These are phyloP conservation scores for Polyommatus iphigenia DNA, from an alignment of 2,888 invertebrate genomes.

Conservation along the genomic window DNA sequence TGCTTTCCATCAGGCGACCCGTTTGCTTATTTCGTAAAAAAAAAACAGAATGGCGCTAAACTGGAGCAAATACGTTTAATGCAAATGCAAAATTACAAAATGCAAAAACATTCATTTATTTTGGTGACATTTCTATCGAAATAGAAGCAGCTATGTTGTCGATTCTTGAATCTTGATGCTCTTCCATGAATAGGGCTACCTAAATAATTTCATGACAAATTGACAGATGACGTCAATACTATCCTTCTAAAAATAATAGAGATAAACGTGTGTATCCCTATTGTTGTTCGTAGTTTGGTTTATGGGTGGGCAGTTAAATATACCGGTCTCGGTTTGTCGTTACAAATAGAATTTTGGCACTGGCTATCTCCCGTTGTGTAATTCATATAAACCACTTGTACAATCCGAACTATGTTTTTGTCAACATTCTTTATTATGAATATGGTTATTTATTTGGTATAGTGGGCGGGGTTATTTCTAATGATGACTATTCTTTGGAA, in stretches of 20 bases:
- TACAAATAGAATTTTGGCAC: constrained; percentile 80
- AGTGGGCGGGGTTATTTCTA: constrained; percentile 38
- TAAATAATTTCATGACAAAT: background rate
- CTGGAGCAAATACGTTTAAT: too few species aligned
- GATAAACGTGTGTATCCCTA: constrained; percentile 32
- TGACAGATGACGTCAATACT: background rate
- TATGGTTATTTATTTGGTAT: constrained; percentile 31
- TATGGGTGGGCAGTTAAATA: constrained; percentile 78
- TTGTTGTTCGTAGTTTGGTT: constrained; percentile 59
- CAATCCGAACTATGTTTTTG: constrained; percentile 63
- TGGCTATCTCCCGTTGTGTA: constrained; percentile 76
- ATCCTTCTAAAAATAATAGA: background rate
- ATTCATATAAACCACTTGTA: constrained; percentile 76
- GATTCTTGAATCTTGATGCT: too few species aligned
- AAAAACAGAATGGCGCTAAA: too few species aligned
- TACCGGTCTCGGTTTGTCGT: constrained; percentile 78
- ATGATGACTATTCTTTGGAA: background rate
- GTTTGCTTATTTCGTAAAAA: too few species aligned
- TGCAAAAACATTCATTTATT: too few species aligned
- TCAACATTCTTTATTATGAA: constrained; percentile 51
- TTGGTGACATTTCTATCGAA: background rate
- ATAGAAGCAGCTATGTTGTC: background rate
- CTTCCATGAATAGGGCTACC: background rate
- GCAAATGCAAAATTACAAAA: too few species aligned
- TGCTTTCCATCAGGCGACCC: too few species aligned